Percentiles rank a stretch among this genome's conserved stretches.
Evolutionary conservation across 2,797 vertebrate genomes (phyloP).

Genomic region (Sebastes variabilis): DNA sequence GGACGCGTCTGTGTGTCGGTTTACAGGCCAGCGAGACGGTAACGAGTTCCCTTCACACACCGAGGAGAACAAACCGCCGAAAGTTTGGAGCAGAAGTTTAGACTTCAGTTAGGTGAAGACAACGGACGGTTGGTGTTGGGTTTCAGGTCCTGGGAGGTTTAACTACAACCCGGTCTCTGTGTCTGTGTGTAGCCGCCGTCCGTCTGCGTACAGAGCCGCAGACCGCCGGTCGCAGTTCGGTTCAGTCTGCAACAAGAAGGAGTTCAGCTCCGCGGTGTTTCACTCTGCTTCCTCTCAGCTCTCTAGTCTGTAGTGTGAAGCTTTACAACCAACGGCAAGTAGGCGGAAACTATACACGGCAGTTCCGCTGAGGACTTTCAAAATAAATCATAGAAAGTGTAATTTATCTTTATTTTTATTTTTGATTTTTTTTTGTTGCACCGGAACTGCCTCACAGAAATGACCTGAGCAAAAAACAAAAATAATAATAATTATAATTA

Average conservation of each 20-base stretch:
- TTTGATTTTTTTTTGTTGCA: too few relatives aligned
- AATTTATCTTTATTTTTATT: too few relatives aligned
- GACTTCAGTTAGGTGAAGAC: conserved; percentile 33
- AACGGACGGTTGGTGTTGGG: too few relatives aligned
- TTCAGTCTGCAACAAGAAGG: conserved; percentile 36
- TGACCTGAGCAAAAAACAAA: too few relatives aligned
- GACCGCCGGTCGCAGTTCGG: conserved; percentile 25
- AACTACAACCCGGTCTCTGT: conserved; percentile 17
- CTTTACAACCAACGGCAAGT: conserved; percentile 4
- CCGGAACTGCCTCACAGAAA: too few relatives aligned
- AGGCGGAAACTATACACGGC: fast-evolving
- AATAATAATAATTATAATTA: too few relatives aligned
- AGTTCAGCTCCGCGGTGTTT: conserved; percentile 59
- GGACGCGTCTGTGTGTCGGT: conserved; percentile 16
- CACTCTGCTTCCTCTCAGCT: conserved; percentile 58
- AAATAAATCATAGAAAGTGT: conserved; percentile 19
- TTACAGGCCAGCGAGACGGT: conserved; percentile 9
- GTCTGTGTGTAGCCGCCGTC: background rate
- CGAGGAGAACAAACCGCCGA: conserved; percentile 26
- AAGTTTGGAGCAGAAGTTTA: conserved; percentile 60
- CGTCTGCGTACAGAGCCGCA: conserved; percentile 32
- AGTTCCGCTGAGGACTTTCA: conserved; percentile 44
- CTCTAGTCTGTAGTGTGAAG: background rate
- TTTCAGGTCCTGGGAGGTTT: background rate
- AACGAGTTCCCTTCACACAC: background rate